A percentile compares a stretch with the other conserved stretches of the same genome.
phyloP scores from a whole-genome alignment of 2,797 vertebrate species.

The Sebastes matsubarae region DNA sequence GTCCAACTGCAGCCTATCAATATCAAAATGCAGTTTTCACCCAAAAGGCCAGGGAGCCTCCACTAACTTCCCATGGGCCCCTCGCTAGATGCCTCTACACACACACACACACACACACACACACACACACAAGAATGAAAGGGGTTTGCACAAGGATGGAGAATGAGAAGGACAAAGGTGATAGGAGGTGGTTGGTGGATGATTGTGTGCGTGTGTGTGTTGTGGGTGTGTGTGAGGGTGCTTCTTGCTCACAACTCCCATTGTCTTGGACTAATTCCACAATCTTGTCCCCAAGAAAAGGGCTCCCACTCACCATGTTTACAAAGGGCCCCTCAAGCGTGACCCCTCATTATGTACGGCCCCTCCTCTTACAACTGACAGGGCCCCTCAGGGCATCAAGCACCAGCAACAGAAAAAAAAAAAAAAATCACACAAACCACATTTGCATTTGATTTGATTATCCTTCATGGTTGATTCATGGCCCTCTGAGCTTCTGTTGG shows the following conservation, averaged over 20 bases:
- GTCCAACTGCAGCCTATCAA: conserved; percentile 8
- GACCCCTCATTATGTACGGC: conserved; percentile 79
- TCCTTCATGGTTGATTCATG: conserved; percentile 81
- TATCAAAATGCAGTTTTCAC: conserved; percentile 21
- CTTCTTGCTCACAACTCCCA: conserved; percentile 62
- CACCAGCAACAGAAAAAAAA: conserved; percentile 59
- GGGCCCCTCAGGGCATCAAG: conserved; percentile 71
- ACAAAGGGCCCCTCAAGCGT: conserved; percentile 75
- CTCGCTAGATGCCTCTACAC: neutral
- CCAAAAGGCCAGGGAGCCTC: neutral
- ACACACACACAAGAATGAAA: conserved; percentile 36
- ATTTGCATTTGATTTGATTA: conserved; percentile 84
- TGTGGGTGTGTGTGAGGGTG: neutral
- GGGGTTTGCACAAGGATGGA: conserved; percentile 9
- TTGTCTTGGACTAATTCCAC: conserved; percentile 81
- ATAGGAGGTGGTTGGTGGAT: neutral
- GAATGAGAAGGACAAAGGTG: conserved; percentile 28
- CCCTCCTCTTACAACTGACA: conserved; percentile 67
- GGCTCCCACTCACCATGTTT: conserved; percentile 72
- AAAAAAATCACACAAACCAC: conserved; percentile 57
- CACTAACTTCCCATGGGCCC: conserved; percentile 9
- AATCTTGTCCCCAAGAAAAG: conserved; percentile 76
- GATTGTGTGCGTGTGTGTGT: neutral
- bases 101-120: conserved; percentile 1
- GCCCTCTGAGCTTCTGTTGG: conserved; percentile 61